Conservation (phyloP, 2,113 vertebrate species). For the Cyprinodon variegatus region DNA sequence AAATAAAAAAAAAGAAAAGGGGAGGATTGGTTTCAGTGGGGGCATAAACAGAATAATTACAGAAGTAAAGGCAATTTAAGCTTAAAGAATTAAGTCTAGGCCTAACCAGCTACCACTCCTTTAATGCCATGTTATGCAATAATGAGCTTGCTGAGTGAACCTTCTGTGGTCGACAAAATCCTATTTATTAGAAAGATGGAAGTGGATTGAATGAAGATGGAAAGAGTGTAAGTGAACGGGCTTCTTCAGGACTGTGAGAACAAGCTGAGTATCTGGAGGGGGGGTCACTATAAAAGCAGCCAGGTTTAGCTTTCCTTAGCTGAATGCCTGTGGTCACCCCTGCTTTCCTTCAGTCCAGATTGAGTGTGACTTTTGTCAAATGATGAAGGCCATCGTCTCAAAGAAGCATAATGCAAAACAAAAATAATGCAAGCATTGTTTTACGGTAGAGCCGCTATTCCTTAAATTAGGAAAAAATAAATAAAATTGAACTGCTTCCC, state of each 20-base stretch:
- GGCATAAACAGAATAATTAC: conserved; percentile 75
- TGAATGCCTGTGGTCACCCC: conserved; percentile 23
- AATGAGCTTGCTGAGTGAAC: conserved; percentile 1
- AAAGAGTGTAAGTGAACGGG: conserved; percentile 3
- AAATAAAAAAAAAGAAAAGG: conserved; percentile 43
- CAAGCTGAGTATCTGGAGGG: conserved; percentile 10
- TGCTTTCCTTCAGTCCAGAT: conserved; percentile 59
- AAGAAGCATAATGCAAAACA: conserved; percentile 24
- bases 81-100: conserved; percentile 60
- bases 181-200: conserved; percentile 28
- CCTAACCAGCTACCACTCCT: conserved; percentile 44
- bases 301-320: background rate
- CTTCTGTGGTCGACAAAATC: conserved; percentile 18
- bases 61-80: conserved; percentile 62
- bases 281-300: background rate
- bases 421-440: conserved; percentile 55
- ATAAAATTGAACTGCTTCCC: background rate
- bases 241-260: conserved; percentile 20
- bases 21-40: conserved; percentile 55
- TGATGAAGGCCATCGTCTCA: conserved; percentile 24
- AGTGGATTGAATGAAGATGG: background rate
- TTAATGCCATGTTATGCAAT: conserved; percentile 37
- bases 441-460: conserved; percentile 13
- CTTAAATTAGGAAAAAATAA: background rate
- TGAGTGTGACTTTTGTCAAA: conserved; percentile 50